Percentiles rank a stretch among this genome's conserved stretches.
Conservation (phyloP, 2,113 vertebrate genomes). For the Merops nubicus region DNA sequence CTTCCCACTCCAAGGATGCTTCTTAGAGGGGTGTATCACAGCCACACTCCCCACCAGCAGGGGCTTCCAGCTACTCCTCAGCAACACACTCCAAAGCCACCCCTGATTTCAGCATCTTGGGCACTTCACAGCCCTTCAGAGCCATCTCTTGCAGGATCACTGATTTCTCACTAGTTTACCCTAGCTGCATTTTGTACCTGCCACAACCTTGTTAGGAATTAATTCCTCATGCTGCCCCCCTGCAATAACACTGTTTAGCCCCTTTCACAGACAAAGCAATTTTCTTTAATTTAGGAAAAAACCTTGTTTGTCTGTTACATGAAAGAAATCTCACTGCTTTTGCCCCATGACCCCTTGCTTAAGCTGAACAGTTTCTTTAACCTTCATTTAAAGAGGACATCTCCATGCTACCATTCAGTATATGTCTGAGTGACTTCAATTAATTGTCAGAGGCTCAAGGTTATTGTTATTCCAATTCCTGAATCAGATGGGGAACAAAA, state of each 20-base stretch:
- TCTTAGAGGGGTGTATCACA: background rate
- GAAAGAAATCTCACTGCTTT: background rate
- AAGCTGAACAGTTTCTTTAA: background rate
- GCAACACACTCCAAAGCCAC: background rate
- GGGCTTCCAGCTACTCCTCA: background rate
- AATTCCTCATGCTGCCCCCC: background rate
- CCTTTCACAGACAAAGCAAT: background rate
- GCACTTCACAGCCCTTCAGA: background rate
- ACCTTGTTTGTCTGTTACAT: background rate
- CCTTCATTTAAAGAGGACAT: background rate
- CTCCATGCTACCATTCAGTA: background rate
- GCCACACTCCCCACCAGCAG: background rate
- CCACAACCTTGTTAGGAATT: background rate
- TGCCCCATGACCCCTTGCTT: background rate
- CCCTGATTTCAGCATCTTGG: background rate
- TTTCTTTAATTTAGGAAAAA: background rate
- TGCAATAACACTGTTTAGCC: background rate
- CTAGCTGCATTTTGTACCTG: background rate
- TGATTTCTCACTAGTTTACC: background rate
- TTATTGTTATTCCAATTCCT: background rate
- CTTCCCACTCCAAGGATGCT: background rate
- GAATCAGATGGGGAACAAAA: background rate
- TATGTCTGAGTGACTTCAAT: background rate
- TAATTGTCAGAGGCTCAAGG: background rate
- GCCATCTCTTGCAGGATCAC: rapidly evolving